These are phyloP conservation scores for Cotesia chilonis DNA, from an alignment of 1,140 invertebrate species.

Conservation along the genomic window DNA sequence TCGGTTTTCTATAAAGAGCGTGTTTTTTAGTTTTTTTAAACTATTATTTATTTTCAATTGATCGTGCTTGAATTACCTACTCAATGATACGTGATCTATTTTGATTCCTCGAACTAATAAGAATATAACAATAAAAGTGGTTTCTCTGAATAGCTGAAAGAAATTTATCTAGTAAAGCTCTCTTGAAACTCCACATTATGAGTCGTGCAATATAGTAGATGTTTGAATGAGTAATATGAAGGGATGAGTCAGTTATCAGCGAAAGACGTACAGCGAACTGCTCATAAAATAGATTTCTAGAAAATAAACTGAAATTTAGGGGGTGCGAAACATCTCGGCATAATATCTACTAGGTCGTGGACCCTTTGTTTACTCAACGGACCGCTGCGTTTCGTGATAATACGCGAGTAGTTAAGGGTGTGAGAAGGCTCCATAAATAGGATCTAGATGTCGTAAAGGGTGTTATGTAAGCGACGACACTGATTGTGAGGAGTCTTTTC, in stretches of 20 bases:
- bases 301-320: neutral
- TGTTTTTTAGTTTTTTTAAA: too few relatives aligned
- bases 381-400: constrained; percentile 28
- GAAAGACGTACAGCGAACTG: neutral
- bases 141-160: too few relatives aligned
- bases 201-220: too few relatives aligned
- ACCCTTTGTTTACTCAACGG: constrained; percentile 35
- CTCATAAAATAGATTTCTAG: constrained; percentile 4
- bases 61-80: too few relatives aligned
- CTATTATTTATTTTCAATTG: too few relatives aligned
- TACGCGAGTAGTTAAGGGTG: constrained; percentile 19
- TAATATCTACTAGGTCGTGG: constrained; percentile 14
- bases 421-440: constrained; percentile 28
- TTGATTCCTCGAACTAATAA: too few relatives aligned
- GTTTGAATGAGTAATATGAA: neutral
- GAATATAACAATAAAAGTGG: too few relatives aligned
- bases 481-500: constrained; percentile 7
- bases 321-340: constrained; percentile 14
- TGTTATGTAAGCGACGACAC: neutral
- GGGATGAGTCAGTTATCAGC: neutral
- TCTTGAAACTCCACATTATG: too few relatives aligned
- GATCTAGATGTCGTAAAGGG: constrained; percentile 4
- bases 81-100: too few relatives aligned
- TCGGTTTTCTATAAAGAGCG: too few relatives aligned
- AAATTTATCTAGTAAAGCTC: too few relatives aligned